Evolutionary conservation across 2,888 invertebrate genomes (phyloP).

Genomic region (Drosophila subquinaria): DNA sequence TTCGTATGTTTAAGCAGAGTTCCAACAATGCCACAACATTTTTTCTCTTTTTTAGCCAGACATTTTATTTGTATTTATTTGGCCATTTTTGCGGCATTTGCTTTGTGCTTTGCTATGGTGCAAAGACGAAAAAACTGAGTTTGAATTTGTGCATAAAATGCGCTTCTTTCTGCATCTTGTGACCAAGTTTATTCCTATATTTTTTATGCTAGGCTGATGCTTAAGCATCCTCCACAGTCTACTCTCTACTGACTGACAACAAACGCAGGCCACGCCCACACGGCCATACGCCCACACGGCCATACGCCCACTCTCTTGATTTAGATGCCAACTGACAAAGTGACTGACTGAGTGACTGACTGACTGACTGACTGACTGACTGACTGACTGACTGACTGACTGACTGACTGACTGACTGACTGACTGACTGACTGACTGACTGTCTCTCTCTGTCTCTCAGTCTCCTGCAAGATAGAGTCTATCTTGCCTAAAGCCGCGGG

Average conservation of each 20-base stretch:
- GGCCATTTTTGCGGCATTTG: conserved; percentile 55
- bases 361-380: not conserved
- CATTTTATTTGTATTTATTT: conserved; percentile 66
- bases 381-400: conserved; percentile 27
- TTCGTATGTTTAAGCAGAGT: conserved; percentile 18
- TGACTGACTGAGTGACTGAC: conserved; percentile 40
- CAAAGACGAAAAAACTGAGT: conserved; percentile 32
- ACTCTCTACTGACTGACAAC: conserved; percentile 29
- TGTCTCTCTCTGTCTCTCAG: not conserved
- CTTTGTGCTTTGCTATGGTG: conserved; percentile 30
- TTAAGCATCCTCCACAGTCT: conserved; percentile 28
- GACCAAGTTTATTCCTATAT: conserved; percentile 35
- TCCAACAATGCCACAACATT: conserved; percentile 61
- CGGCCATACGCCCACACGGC: conserved; percentile 31
- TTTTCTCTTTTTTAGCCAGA: conserved; percentile 45
- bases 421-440: conserved; percentile 13
- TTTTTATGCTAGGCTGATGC: conserved; percentile 25
- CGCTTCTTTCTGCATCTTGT: conserved; percentile 56
- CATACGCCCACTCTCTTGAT: conserved; percentile 19
- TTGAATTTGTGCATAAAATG: conserved; percentile 70
- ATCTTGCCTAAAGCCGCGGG: conserved; percentile 60
- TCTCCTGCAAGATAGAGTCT: conserved; percentile 3
- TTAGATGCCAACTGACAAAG: conserved; percentile 27
- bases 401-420: conserved; percentile 42
- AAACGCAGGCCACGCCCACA: conserved; percentile 26